Base-by-base conservation (phyloP, 2,888 invertebrate species). In the Linnaemya vulpina region DNA sequence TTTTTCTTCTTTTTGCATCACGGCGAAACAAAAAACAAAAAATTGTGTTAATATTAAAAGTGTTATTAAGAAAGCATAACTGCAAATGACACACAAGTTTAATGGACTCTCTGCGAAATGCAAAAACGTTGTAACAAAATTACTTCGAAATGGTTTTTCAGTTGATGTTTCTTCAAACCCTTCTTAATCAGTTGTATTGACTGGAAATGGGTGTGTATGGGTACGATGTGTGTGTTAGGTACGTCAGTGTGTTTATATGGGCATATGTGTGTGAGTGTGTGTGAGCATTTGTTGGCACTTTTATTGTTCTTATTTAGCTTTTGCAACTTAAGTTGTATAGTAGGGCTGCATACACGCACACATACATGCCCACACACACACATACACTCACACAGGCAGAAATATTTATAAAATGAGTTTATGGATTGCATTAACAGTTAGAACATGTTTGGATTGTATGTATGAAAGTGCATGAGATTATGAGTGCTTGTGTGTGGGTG, bases 51-150 rank as follows among this genome's bases (percentile, higher is more conserved):
- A 53, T 63, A 68, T 43, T 62, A 22, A 53, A 68, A 75, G 20
- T 83, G 55, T 81, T 84, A 81, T 77, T 81, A 85, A 81, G 70
- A 81, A 79, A 81, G 77, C 78, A 85, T 74, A 81, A 81, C 84
- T 81, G 81, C 7, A 51, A 70, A 77, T 85, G 84, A 81, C 84
- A 82, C 68, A 62, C n/a, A 30, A 2, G 30, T 85, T 81, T 85
- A 85, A 85, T 85, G 84, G 84, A 81, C 77, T 77, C 74, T 81
- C 5, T 77, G 62, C 43, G 58, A 77, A 30, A n/a, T 10, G 30
- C 25, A 68, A 55, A 75, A 74, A 13, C n/a, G 11, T 35, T 17
- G 35, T 38, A 17, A 25, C 25, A 55, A 13, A 55, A 22, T 25
- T 55, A 55, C 55, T 70, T 22, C n/a, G 3, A 20, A 38, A 35